Evolutionary conservation across 2,888 invertebrate genomes (phyloP), one percentile per base, ranked within the genome.

Genomic region (Andrena bicolor): DNA sequence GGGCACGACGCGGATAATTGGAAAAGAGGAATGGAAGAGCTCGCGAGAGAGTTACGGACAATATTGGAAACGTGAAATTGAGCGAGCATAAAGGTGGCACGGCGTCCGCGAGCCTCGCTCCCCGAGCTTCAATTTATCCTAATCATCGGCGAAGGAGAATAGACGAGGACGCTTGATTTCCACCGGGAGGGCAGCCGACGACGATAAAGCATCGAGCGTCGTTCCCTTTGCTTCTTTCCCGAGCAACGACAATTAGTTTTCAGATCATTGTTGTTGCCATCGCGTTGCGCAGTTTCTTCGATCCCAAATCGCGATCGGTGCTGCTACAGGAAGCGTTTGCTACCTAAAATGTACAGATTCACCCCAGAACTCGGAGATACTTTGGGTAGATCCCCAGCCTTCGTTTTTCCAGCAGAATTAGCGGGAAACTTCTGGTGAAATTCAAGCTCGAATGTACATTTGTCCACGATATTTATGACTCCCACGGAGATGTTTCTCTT

Each of bases 1-100:
- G 64, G 35, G 20, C 32, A 28, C 20, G 72, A 77, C 65, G 65
- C 75, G 86, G 80, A 86, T 86, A 89, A 89, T 86, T 86, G 86
- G 83, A 87, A 73, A 83, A 84, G 84, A 85, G 73, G 69, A 82
- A 80, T 76, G 85, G 83, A 85, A 82, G 76, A 79, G 66, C 76
- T 85, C 68, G 79, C 75, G 77, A 63, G 66, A 63, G 66, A 72
- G 80, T 70, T 61, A 72, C 63, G 84, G 83, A 86, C 88, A 89
- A 89, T 89, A 89, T 89, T 86, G 90, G 88, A 89, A 91, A 90
- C 82, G 87, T 85, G 88, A 90, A 92, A 92, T 90, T 90, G 89
- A 89, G 85, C 88, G 87, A 80, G 84, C 85, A 88, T 88, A 90
- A 90, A 90, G 85, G 86, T 84, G 82, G 83, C 83, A 79, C 68